Base-by-base conservation (phyloP, 2,888 invertebrate species). In the Hirudinaria manillensis region DNA sequence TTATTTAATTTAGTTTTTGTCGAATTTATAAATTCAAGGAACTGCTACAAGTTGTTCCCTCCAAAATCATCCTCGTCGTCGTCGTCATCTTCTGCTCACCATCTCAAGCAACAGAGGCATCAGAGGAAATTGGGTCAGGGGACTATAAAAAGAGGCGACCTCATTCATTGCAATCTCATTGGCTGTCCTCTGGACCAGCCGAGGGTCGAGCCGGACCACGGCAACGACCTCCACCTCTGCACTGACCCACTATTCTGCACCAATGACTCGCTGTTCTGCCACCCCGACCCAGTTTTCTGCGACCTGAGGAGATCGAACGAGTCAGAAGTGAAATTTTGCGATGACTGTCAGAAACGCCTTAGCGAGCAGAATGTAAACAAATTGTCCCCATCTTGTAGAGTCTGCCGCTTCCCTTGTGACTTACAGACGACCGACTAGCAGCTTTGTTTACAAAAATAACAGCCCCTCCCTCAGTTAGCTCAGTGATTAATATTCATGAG, bases 31-130 rank as follows among this genome's bases (percentile, higher is more conserved):
- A 61, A 61, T 16, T 68, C 3, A n/a, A 68, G 68, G 32, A 68
- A 68, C 36, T 68, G 68, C 36, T 68, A 68, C 68, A 68, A 68
- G 34, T 36, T 68, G 29, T 68, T 68, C 68, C 68, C 68, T n/a
- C 61, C 61, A 61, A 61, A 24, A 61, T 61, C 61, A 13, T n/a
- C 61, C 6, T 27, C 61, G 21, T 68, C 68, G 16, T 29, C 32
- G 32, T n/a, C n/a, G 7, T n/a, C 68, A 1, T 29, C 32, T 10
- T 29, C 24, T 13, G 24, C 24, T 7, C 61, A 61, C 19, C 24
- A 27, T 29, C 61, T 27, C 24, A 24, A 61, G 24, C 61, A 61
- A 61, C 61, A 61, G 61, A 61, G n/a, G 61, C 61, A 61, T 24
- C 29, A 24, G 19, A 16, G 61, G 29, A 61, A 61, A 61, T 61